A percentile compares a stretch with the other conserved stretches of the same genome.
phyloP scores from a whole-genome alignment of 2,113 vertebrate species.

The Neotragus pygmaeus region DNA sequence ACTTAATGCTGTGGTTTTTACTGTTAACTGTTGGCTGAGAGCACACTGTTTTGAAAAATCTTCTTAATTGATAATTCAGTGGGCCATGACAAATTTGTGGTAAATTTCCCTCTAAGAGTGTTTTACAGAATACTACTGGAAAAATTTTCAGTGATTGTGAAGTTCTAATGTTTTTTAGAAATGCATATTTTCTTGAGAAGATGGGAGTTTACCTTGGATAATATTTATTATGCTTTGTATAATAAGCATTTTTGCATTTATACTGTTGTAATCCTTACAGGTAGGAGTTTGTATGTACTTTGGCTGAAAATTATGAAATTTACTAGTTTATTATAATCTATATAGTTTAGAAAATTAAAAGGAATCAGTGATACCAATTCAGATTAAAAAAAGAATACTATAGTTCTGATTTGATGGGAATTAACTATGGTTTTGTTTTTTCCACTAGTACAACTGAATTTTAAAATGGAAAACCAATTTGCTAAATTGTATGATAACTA shows the following conservation, averaged over 20 bases:
- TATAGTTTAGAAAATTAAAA: slow-evolving; percentile 53
- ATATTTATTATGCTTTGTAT: neutral
- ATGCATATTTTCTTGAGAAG: slow-evolving; percentile 1
- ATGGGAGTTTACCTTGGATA: neutral
- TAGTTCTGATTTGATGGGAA: neutral
- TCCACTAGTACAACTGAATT: neutral
- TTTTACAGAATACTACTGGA: neutral
- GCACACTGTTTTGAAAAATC: slow-evolving; percentile 9
- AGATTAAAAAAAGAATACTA: neutral
- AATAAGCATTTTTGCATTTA: neutral
- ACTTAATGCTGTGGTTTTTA: neutral
- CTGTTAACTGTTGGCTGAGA: neutral
- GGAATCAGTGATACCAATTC: neutral
- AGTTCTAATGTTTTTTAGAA: slow-evolving; percentile 2
- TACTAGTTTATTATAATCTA: slow-evolving; percentile 42
- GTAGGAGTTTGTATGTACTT: neutral
- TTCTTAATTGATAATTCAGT: neutral
- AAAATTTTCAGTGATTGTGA: neutral
- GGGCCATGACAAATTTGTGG: neutral
- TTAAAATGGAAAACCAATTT: slow-evolving; percentile 40
- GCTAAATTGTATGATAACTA: neutral
- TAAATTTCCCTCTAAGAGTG: neutral
- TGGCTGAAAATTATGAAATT: slow-evolving; percentile 30
- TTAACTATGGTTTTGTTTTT: neutral
- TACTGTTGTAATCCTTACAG: neutral